phyloP scores from a whole-genome alignment of 2,113 vertebrate species.

The Maccullochella peelii region DNA sequence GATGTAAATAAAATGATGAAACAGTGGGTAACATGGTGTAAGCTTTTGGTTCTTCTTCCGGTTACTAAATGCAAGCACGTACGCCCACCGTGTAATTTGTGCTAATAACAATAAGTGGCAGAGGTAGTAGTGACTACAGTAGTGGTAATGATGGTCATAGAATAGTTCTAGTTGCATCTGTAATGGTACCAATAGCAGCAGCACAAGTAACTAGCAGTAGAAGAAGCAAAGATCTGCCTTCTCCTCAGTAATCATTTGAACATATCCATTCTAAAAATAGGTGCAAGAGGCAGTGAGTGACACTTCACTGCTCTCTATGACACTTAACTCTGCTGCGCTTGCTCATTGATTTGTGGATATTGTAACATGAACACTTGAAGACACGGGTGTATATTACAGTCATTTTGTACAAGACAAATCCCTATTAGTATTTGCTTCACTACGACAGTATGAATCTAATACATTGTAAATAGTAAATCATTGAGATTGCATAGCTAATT shows the following conservation, averaged over 20 bases:
- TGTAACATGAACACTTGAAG: slow-evolving; percentile 25
- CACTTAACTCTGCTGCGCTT: slow-evolving; percentile 16
- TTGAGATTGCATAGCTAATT: background rate
- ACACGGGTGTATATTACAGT: background rate
- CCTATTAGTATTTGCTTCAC: background rate
- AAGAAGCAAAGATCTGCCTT: slow-evolving; percentile 19
- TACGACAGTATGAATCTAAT: background rate
- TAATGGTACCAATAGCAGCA: background rate
- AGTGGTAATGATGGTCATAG: background rate
- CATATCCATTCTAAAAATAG: slow-evolving; percentile 21
- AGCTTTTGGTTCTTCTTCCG: background rate
- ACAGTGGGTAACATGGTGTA: background rate
- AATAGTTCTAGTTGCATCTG: background rate
- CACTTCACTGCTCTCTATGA: slow-evolving; percentile 29
- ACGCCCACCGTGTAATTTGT: background rate
- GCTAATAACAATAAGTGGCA: background rate
- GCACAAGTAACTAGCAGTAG: background rate
- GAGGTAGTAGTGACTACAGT: slow-evolving; percentile 1
- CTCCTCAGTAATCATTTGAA: slow-evolving; percentile 25
- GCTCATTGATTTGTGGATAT: slow-evolving; percentile 31
- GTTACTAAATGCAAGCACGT: background rate
- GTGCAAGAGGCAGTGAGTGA: slow-evolving; percentile 4
- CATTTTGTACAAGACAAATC: background rate
- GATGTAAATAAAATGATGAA: background rate
- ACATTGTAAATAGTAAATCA: background rate